Evolutionary conservation across 1,140 invertebrate genomes (phyloP).

Genomic region (Trissolcus basalis): DNA sequence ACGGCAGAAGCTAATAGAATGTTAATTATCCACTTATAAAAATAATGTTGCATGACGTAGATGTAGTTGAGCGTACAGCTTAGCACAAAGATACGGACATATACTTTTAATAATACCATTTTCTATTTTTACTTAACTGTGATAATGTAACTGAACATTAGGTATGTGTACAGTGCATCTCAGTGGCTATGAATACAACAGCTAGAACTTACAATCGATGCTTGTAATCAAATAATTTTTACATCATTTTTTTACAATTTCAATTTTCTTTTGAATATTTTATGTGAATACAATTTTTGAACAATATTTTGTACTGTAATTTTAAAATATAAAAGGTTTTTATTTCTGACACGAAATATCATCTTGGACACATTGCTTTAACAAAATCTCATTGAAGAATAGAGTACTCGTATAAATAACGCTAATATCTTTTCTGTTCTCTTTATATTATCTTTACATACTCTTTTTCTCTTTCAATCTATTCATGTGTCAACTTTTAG

Average conservation of each 20-base stretch:
- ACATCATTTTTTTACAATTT: too few species aligned
- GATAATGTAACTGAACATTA: constrained; percentile 13
- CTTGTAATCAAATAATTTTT: constrained; percentile 5
- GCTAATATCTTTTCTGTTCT: constrained; percentile 7
- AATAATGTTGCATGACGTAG: constrained; percentile 45
- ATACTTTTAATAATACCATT: constrained; percentile 20
- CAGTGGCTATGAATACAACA: constrained; percentile 22
- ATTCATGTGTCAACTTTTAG: background rate
- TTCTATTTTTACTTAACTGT: constrained; percentile 30
- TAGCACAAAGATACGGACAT: constrained; percentile 24
- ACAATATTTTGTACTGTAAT: background rate
- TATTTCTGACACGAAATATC: background rate
- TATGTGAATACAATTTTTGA: background rate
- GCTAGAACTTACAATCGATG: constrained; percentile 22
- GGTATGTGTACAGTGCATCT: constrained; percentile 26
- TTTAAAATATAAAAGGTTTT: background rate
- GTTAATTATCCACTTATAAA: constrained; percentile 22
- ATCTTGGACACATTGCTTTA: background rate
- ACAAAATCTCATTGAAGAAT: constrained; percentile 1
- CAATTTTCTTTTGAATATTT: too few species aligned
- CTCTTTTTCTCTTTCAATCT: background rate
- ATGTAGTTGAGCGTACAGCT: constrained; percentile 37
- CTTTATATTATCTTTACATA: background rate
- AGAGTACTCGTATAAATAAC: background rate
- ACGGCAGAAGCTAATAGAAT: constrained; percentile 1